These are phyloP conservation scores for Epinephelus coioides DNA, from an alignment of 2,797 vertebrate genomes.

Conservation along the genomic window DNA sequence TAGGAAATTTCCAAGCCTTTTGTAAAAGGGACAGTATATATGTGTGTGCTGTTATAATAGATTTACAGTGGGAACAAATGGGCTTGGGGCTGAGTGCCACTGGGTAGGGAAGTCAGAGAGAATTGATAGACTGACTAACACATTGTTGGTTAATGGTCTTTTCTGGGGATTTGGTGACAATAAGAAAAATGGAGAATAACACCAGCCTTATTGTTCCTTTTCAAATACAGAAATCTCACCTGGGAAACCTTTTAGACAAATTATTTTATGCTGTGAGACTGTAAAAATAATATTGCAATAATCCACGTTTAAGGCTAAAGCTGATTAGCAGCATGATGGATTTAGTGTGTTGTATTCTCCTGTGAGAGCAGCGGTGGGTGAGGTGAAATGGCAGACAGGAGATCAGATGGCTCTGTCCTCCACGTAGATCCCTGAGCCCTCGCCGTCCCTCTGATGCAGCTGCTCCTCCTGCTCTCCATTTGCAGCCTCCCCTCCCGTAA, in stretches of 20 bases:
- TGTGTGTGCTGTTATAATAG: neutral
- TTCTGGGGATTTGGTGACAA: neutral
- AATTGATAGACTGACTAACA: neutral
- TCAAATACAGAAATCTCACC: slow-evolving; percentile 9
- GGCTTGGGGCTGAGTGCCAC: neutral
- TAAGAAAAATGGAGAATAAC: neutral
- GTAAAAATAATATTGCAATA: slow-evolving; percentile 1
- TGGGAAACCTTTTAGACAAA: neutral
- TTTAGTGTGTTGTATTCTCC: slow-evolving; percentile 47
- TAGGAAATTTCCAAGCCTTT: neutral
- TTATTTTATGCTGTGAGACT: slow-evolving; percentile 20
- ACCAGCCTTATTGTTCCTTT: neutral
- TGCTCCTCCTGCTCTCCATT: slow-evolving; percentile 68
- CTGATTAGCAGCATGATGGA: slow-evolving; percentile 18
- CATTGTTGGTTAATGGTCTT: neutral
- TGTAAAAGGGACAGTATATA: neutral
- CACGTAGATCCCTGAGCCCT: slow-evolving; percentile 63
- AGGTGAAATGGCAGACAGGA: slow-evolving; percentile 68
- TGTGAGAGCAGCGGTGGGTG: slow-evolving; percentile 60
- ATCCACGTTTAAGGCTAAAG: slow-evolving; percentile 13
- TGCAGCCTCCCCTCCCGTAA: slow-evolving; percentile 43
- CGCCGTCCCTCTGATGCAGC: slow-evolving; percentile 66
- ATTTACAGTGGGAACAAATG: neutral
- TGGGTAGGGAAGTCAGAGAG: neutral
- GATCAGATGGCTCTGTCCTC: slow-evolving; percentile 77